Evolutionary conservation across 2,797 vertebrate species (phyloP).

Genomic region (Psittacula derbiana): DNA sequence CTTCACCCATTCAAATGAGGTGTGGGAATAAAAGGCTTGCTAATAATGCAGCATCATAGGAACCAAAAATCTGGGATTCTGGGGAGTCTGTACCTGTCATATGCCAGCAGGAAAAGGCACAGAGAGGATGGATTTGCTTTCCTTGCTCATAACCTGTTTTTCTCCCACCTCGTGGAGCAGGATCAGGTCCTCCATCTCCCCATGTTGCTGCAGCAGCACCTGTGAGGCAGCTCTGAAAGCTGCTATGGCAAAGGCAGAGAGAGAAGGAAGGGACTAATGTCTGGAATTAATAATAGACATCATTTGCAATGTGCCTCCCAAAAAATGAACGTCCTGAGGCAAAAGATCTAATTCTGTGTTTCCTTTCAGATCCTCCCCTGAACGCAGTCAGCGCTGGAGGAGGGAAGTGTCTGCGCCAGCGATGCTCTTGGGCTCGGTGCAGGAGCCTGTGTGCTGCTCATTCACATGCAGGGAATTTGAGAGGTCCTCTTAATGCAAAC

Average conservation of each 20-base stretch:
- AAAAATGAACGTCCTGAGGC: background rate
- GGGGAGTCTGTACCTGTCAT: fast-evolving
- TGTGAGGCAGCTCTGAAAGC: background rate
- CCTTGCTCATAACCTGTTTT: background rate
- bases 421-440: background rate
- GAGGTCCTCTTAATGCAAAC: slow-evolving; percentile 43
- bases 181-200: background rate
- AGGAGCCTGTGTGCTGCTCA: background rate
- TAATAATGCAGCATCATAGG: background rate
- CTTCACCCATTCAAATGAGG: background rate
- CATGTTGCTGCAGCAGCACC: background rate
- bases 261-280: background rate
- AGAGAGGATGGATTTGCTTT: background rate
- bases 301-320: background rate
- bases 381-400: background rate
- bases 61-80: background rate
- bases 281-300: background rate
- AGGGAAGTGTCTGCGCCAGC: background rate
- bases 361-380: background rate
- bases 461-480: slow-evolving; percentile 41
- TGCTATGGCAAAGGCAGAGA: background rate
- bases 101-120: background rate
- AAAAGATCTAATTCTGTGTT: slow-evolving; percentile 15
- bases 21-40: background rate
- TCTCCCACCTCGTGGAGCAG: background rate